phyloP scores from a whole-genome alignment of 2,888 invertebrate species.

The Microctonus aethiopoides region DNA sequence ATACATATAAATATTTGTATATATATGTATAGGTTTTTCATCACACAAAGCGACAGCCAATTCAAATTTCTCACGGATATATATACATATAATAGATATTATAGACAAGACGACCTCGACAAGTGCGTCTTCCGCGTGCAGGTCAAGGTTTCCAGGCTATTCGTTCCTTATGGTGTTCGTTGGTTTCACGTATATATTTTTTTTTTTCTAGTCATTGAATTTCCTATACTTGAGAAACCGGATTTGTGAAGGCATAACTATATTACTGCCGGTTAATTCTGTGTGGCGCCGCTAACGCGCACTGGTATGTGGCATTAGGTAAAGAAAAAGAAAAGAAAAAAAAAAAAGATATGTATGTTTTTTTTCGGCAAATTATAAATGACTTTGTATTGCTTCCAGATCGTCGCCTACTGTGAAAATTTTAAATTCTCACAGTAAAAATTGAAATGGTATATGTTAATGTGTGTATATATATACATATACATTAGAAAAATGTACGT shows the following conservation, averaged over 20 bases:
- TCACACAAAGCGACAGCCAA: neutral
- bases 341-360: neutral
- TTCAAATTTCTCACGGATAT: neutral
- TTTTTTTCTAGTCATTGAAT: neutral
- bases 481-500: neutral
- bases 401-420: neutral
- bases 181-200: neutral
- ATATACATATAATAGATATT: too few species aligned
- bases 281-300: neutral
- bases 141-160: slow-evolving; percentile 19
- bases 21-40: too few species aligned
- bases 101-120: slow-evolving; percentile 10
- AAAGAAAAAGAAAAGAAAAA: neutral
- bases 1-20: too few species aligned
- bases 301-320: neutral
- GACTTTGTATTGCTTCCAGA: neutral
- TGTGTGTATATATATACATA: too few species aligned
- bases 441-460: neutral
- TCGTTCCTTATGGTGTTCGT: neutral
- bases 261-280: neutral
- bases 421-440: neutral
- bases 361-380: neutral
- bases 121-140: slow-evolving; percentile 8
- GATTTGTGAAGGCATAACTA: neutral
- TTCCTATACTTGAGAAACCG: slow-evolving; percentile 4